Base-by-base conservation (phyloP, 2,888 invertebrate genomes). In the Melitaea athalia region DNA sequence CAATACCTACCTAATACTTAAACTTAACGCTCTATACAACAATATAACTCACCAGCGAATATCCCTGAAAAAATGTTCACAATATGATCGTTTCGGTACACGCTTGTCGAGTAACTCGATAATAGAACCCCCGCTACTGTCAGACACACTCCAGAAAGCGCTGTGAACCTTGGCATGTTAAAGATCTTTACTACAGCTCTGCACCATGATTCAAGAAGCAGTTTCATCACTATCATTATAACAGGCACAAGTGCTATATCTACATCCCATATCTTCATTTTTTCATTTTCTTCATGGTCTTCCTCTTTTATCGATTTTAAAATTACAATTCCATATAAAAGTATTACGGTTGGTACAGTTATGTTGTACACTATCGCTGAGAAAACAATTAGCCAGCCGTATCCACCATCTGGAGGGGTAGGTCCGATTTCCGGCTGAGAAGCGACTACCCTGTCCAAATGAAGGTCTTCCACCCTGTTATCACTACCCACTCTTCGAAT, bases 351-450 rank as follows among this genome's bases (percentile, higher is more conserved):
- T 15, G 94, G 94, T 52, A 94, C 90, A n/a, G 94, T 86, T 78
- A 94, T 92, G 85, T 95, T 94, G 79, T 95, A 94, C 73, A 94
- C 85, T 72, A 93, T 85, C 45, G 94, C 93, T 14, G 94, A 93
- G 50, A 92, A 77, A 63, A 95, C 92, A 74, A 95, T 93, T 60
- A 95, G 78, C 95, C 95, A 95, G 0, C 95, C 95, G 77, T 94
- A 95, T 3, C 95, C 95, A 0, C 95, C 95, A 77, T 95, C 95
- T 2, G 95, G 94, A 60, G 95, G 92, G 14, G 93, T 93, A 0
- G 95, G 95, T 0, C 95, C 95, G 62, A 95, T 89, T 83, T 95
- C 95, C 1, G 95, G 94, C 73, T 94, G 94, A 31, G 95, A 94
- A 59, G 94, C 92, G 66, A 95, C 89, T 5, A 95, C 91, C 64